A percentile compares a stretch with the other conserved stretches of the same genome.
Evolutionary conservation across 2,113 vertebrate species (phyloP).

Genomic region (Dipodomys spectabilis): DNA sequence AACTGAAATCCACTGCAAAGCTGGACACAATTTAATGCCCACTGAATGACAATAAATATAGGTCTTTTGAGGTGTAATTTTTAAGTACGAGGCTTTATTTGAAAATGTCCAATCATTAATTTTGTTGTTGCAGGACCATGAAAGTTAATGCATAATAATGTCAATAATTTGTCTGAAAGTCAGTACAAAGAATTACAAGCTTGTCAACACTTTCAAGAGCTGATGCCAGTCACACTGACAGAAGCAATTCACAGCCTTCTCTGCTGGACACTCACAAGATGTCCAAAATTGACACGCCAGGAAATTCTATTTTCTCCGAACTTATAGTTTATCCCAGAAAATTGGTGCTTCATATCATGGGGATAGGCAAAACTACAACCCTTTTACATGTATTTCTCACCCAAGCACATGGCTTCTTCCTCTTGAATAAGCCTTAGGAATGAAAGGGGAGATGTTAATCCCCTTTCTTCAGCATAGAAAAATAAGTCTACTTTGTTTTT

Average conservation of each 20-base stretch:
- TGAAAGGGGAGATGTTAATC: background rate
- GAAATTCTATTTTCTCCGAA: conserved; percentile 75
- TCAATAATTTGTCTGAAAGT: conserved; percentile 65
- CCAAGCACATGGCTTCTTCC: background rate
- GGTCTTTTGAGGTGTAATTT: conserved; percentile 20
- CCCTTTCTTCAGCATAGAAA: background rate
- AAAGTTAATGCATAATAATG: conserved; percentile 47
- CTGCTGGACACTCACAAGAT: conserved; percentile 45
- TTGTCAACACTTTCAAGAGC: conserved; percentile 50
- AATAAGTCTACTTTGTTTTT: background rate
- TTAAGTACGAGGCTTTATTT: conserved; percentile 51
- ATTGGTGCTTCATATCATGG: conserved; percentile 53
- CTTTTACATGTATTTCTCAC: conserved; percentile 32
- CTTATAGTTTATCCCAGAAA: conserved; percentile 65
- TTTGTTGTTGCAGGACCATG: conserved; percentile 34
- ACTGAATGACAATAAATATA: conserved; percentile 12
- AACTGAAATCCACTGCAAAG: conserved; percentile 38
- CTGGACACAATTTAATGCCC: background rate
- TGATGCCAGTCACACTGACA: conserved; percentile 61
- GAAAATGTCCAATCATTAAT: conserved; percentile 56
- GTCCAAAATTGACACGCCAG: conserved; percentile 70
- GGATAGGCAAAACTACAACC: conserved; percentile 34
- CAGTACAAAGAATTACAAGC: conserved; percentile 52
- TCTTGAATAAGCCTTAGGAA: background rate
- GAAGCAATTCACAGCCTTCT: conserved; percentile 69